A percentile compares a stretch with the other conserved stretches of the same genome.
Conservation (phyloP, 2,888 invertebrate species). For the Melieria omissa region DNA sequence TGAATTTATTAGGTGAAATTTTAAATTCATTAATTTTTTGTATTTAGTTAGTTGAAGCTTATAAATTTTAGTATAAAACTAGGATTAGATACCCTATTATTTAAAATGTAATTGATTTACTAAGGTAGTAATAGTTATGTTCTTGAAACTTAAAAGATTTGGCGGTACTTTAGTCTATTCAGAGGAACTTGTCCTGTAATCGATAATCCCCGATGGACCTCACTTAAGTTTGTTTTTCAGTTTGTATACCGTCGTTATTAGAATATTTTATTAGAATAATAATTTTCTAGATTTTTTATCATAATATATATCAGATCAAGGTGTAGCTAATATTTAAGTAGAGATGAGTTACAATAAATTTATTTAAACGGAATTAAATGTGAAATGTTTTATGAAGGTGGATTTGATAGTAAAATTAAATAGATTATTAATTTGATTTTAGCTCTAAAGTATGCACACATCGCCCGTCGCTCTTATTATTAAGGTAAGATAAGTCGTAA, state of each 20-base stretch:
- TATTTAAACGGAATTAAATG: slow-evolving; percentile 66
- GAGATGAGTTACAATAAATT: slow-evolving; percentile 76
- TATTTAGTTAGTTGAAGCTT: slow-evolving; percentile 72
- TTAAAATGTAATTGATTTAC: slow-evolving; percentile 58
- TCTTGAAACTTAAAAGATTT: slow-evolving; percentile 77
- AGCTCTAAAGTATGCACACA: slow-evolving; percentile 79
- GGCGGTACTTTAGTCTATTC: slow-evolving; percentile 77
- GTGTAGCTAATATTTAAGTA: slow-evolving; percentile 76
- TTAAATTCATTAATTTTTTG: slow-evolving; percentile 59
- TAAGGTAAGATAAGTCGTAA: slow-evolving; percentile 82
- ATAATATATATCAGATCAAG: slow-evolving; percentile 76
- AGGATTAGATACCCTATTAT: slow-evolving; percentile 80
- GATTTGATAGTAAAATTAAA: slow-evolving; percentile 74
- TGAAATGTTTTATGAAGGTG: slow-evolving; percentile 71
- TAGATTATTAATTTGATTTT: slow-evolving; percentile 70
- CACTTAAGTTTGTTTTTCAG: slow-evolving; percentile 64
- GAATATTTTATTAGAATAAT: slow-evolving; percentile 67
- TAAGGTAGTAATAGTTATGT: slow-evolving; percentile 68
- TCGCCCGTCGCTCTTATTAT: slow-evolving; percentile 81
- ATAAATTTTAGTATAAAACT: slow-evolving; percentile 71
- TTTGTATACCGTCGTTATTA: slow-evolving; percentile 54
- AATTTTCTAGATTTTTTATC: slow-evolving; percentile 64
- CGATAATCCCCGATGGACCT: slow-evolving; percentile 72
- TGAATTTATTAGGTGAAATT: slow-evolving; percentile 68
- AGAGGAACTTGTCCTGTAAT: slow-evolving; percentile 78